phyloP scores from a whole-genome alignment of 2,888 invertebrate genomes.

The Sericinus montela region DNA sequence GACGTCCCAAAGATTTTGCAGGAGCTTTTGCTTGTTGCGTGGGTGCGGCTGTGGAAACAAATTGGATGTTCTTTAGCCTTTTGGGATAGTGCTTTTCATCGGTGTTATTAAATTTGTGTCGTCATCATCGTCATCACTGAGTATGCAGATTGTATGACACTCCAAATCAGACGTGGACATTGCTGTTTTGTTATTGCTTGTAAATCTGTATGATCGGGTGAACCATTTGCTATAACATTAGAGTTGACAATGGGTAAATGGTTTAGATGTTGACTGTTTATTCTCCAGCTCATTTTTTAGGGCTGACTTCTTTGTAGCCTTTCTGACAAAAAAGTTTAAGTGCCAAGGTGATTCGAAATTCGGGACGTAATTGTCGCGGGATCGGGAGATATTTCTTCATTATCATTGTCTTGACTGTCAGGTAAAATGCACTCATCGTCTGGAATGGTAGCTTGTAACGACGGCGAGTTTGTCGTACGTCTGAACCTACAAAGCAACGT shows the following conservation, averaged over 20 bases:
- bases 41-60: neutral
- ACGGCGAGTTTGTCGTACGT: constrained; percentile 12
- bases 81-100: neutral
- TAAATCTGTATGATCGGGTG: too few species aligned
- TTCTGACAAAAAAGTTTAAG: neutral
- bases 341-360: neutral
- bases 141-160: constrained; percentile 2
- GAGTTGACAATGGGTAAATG: neutral
- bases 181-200: neutral
- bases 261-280: neutral
- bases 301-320: neutral
- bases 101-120: too few species aligned
- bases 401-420: constrained; percentile 20
- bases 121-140: constrained; percentile 10
- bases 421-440: constrained; percentile 62
- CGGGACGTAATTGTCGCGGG: neutral
- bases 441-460: constrained; percentile 3
- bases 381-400: neutral
- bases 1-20: neutral
- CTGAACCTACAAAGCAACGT: constrained; percentile 29
- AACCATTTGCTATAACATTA: constrained; percentile 1
- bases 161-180: too few species aligned
- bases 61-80: neutral
- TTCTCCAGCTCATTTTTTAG: neutral
- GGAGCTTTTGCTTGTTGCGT: too few species aligned